phyloP scores from a whole-genome alignment of 2,888 invertebrate genomes.

The Megalurothrips usitatus region DNA sequence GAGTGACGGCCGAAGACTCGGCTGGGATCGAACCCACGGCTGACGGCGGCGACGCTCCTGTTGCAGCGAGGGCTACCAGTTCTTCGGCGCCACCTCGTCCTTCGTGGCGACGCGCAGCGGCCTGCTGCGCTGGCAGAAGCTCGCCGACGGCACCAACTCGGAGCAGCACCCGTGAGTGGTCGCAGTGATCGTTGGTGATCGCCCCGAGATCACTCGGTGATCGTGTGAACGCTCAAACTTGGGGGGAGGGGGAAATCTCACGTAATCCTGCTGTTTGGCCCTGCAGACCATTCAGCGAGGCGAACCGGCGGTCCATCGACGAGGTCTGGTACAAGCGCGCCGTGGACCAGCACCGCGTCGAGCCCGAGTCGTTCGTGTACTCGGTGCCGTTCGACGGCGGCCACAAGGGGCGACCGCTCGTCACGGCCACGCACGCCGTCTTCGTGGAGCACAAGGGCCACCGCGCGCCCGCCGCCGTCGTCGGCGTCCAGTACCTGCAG shows the following conservation, averaged over 20 bases:
- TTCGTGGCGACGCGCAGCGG: slow-evolving; percentile 90
- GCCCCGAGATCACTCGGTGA: too few relatives aligned
- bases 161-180: slow-evolving; percentile 34
- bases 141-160: slow-evolving; percentile 54
- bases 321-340: slow-evolving; percentile 87
- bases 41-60: slow-evolving; percentile 41
- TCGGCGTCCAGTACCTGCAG: slow-evolving; percentile 84
- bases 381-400: slow-evolving; percentile 77
- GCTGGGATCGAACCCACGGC: slow-evolving; percentile 24
- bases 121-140: slow-evolving; percentile 80
- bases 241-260: too few relatives aligned
- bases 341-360: slow-evolving; percentile 80
- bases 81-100: slow-evolving; percentile 76
- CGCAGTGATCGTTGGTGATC: neutral
- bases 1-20: neutral
- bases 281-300: slow-evolving; percentile 73
- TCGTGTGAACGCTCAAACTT: slow-evolving; percentile 35
- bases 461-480: slow-evolving; percentile 83
- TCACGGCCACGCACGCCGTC: slow-evolving; percentile 87
- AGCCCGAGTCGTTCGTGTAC: slow-evolving; percentile 86
- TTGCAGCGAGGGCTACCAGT: slow-evolving; percentile 82
- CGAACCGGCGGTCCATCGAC: slow-evolving; percentile 75
- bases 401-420: slow-evolving; percentile 56
- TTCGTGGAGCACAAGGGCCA: slow-evolving; percentile 79
- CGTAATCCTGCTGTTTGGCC: neutral